Evolutionary conservation across 2,888 invertebrate genomes (phyloP).

Genomic region (Dryomyza anilis): DNA sequence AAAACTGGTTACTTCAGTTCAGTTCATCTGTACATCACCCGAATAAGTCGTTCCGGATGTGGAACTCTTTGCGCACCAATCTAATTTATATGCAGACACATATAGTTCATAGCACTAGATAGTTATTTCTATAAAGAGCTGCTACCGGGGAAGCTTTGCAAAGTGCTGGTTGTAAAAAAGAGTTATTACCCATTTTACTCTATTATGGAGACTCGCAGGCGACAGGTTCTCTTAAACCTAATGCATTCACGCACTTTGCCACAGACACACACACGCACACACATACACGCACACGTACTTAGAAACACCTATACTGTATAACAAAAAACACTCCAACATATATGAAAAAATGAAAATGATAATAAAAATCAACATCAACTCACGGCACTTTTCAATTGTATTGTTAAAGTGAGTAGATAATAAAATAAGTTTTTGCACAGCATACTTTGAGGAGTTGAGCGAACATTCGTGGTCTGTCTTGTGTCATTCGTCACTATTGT

Average conservation of each 20-base stretch:
- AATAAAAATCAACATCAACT: background rate
- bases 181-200: constrained; percentile 60
- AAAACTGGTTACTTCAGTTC: too few relatives aligned
- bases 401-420: constrained; percentile 8
- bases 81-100: constrained; percentile 20
- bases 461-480: background rate
- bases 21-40: constrained; percentile 3
- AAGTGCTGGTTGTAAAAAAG: constrained; percentile 55
- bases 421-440: constrained; percentile 18
- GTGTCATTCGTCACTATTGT: too few relatives aligned
- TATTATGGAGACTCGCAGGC: constrained; percentile 59
- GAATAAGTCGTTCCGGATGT: background rate
- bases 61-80: background rate
- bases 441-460: constrained; percentile 10
- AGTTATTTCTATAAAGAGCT: too few relatives aligned
- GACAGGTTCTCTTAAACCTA: constrained; percentile 48
- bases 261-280: constrained; percentile 24
- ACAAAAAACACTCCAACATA: constrained; percentile 1
- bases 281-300: constrained; percentile 24
- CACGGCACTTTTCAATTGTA: constrained; percentile 9
- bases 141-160: background rate
- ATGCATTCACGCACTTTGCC: constrained; percentile 27
- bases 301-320: constrained; percentile 9
- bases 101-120: background rate
- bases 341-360: too few relatives aligned